These are phyloP conservation scores for Neuroterus valhalla DNA, from an alignment of 1,140 invertebrate genomes.

Conservation along the genomic window DNA sequence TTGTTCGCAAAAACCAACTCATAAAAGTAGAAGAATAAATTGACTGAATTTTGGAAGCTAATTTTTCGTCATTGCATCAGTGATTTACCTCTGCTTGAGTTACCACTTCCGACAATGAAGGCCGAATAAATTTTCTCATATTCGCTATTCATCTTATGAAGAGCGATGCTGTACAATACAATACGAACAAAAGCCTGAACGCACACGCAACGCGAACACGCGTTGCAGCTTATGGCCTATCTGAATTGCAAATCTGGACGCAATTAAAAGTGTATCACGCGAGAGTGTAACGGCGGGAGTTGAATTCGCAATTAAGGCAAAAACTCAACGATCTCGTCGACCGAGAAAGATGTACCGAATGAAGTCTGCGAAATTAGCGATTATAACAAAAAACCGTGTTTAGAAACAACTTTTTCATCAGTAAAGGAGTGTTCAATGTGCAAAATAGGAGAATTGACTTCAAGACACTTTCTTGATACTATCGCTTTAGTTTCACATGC, in stretches of 20 bases:
- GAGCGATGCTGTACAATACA: slow-evolving; percentile 1
- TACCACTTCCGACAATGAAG: slow-evolving; percentile 24
- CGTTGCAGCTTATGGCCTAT: slow-evolving; percentile 55
- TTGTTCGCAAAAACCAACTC: no score
- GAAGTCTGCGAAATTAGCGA: slow-evolving; percentile 45
- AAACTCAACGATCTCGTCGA: slow-evolving; percentile 61
- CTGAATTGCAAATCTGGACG: slow-evolving; percentile 66
- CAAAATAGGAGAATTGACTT: not conserved
- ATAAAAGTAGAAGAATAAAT: no score
- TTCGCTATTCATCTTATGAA: slow-evolving; percentile 17
- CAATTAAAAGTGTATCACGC: slow-evolving; percentile 67
- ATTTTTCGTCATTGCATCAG: not conserved
- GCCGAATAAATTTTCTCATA: slow-evolving; percentile 14
- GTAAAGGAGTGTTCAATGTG: not conserved
- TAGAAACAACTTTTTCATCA: slow-evolving; percentile 11
- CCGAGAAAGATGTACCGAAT: slow-evolving; percentile 40
- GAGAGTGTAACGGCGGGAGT: slow-evolving; percentile 45
- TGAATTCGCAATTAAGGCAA: slow-evolving; percentile 65
- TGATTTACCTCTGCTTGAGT: slow-evolving; percentile 1
- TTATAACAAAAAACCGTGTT: slow-evolving; percentile 38
- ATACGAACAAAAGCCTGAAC: slow-evolving; percentile 11
- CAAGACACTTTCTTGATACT: not conserved
- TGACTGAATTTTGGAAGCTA: not conserved
- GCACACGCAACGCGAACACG: slow-evolving; percentile 39
- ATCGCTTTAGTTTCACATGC: not conserved